A percentile compares a stretch with the other conserved stretches of the same genome.
phyloP scores from a whole-genome alignment of 2,797 vertebrate genomes.

The Ptychobarbus kaznakovi region DNA sequence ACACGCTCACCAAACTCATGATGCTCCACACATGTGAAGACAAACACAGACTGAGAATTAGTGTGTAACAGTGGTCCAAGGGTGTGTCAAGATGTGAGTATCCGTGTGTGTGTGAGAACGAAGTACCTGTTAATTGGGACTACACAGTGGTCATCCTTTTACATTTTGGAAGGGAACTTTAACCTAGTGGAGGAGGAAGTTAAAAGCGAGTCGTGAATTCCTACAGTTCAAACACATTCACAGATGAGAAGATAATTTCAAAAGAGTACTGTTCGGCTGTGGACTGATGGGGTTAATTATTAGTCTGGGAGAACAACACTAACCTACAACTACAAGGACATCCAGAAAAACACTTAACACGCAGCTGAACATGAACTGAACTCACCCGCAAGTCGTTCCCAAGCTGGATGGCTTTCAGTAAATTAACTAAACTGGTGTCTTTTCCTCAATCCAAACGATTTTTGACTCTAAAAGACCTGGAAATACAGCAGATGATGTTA shows the following conservation, averaged over 20 bases:
- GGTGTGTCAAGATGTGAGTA: background rate
- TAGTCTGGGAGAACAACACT: conserved; percentile 19
- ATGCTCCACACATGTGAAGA: conserved; percentile 32
- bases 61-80: background rate
- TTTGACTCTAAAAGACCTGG: background rate
- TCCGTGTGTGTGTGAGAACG: background rate
- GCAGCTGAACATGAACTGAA: background rate
- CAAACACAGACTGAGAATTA: conserved; percentile 12
- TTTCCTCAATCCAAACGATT: too few relatives aligned
- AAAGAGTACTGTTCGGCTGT: conserved; percentile 24
- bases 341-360: background rate
- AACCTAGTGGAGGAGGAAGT: background rate
- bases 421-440: background rate
- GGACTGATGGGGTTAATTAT: conserved; percentile 47
- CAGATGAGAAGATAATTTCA: conserved; percentile 1
- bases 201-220: background rate
- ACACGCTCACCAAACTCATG: conserved; percentile 59
- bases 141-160: conserved; percentile 1
- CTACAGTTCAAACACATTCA: conserved; percentile 7
- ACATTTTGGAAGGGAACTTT: conserved; percentile 3
- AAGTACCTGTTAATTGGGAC: conserved; percentile 1
- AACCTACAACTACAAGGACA: background rate
- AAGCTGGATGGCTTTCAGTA: background rate
- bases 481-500: background rate
- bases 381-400: background rate